These are phyloP conservation scores for Desmodus rotundus DNA, from an alignment of 2,113 vertebrate species.

Conservation along the genomic window DNA sequence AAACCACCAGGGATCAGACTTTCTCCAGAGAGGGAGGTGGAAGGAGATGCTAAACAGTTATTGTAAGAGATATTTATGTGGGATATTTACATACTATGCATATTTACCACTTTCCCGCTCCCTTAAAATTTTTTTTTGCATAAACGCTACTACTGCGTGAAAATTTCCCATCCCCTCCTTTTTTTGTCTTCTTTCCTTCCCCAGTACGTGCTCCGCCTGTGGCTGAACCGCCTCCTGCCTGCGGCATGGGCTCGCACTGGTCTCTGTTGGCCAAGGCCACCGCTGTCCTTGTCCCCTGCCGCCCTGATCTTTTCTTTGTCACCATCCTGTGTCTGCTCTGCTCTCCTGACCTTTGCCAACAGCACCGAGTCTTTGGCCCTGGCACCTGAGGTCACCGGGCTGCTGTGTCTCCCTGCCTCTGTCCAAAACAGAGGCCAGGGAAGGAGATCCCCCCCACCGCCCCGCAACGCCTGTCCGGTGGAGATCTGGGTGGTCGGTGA, in stretches of 20 bases:
- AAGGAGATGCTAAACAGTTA: not conserved
- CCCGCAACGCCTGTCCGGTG: not conserved
- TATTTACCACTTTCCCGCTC: not conserved
- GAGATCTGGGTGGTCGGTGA: not conserved
- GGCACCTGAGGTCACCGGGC: not conserved
- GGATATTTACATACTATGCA: not conserved
- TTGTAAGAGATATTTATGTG: not conserved
- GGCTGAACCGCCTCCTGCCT: not conserved
- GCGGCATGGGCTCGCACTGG: accelerated
- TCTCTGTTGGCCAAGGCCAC: not conserved
- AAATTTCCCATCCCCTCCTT: not conserved
- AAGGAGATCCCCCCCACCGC: not conserved
- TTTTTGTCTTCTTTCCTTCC: not conserved
- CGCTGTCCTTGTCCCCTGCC: not conserved
- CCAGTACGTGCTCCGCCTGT: accelerated
- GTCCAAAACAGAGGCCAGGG: not conserved
- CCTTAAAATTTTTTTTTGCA: not conserved
- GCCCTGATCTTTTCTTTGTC: not conserved
- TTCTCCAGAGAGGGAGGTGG: not conserved
- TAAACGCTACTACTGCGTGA: not conserved
- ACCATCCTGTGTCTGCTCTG: not conserved
- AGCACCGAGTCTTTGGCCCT: not conserved
- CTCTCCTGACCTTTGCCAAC: not conserved
- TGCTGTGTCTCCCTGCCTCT: not conserved
- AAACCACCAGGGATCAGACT: not conserved